These are phyloP conservation scores for Chionomys nivalis DNA, from an alignment of 2,113 vertebrate genomes.

Conservation along the genomic window DNA sequence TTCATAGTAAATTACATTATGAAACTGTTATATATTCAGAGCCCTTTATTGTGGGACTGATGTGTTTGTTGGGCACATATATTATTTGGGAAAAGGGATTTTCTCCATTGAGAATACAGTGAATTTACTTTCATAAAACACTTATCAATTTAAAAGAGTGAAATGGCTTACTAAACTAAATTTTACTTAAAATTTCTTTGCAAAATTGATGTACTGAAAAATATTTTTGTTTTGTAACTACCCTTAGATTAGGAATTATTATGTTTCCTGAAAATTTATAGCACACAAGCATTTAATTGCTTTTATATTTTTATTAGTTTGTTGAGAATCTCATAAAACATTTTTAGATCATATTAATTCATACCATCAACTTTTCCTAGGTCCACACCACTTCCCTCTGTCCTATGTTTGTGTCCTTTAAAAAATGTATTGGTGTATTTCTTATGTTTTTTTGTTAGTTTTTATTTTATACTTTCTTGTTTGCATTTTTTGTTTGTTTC, in stretches of 20 bases:
- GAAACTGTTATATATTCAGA: background rate
- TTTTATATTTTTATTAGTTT: background rate
- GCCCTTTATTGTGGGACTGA: background rate
- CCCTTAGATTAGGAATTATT: background rate
- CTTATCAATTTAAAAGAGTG: background rate
- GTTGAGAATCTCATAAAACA: background rate
- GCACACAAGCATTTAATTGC: background rate
- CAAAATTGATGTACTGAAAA: background rate
- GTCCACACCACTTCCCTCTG: background rate
- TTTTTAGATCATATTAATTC: background rate
- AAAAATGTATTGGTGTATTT: background rate
- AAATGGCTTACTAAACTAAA: background rate
- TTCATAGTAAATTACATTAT: slow-evolving; percentile 21
- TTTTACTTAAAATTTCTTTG: background rate
- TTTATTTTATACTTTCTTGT: background rate
- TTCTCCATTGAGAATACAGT: slow-evolving; percentile 6
- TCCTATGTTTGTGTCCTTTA: background rate
- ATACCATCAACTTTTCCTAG: too few species aligned
- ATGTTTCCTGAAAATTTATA: background rate
- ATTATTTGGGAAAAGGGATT: background rate
- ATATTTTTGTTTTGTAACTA: background rate
- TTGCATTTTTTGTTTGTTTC: background rate
- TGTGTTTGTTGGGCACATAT: background rate
- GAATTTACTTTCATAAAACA: background rate
- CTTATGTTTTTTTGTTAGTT: background rate